Percentiles rank a stretch among this genome's conserved stretches.
These are phyloP conservation scores for Boloria selene DNA, from an alignment of 2,888 invertebrate species.

Conservation along the genomic window DNA sequence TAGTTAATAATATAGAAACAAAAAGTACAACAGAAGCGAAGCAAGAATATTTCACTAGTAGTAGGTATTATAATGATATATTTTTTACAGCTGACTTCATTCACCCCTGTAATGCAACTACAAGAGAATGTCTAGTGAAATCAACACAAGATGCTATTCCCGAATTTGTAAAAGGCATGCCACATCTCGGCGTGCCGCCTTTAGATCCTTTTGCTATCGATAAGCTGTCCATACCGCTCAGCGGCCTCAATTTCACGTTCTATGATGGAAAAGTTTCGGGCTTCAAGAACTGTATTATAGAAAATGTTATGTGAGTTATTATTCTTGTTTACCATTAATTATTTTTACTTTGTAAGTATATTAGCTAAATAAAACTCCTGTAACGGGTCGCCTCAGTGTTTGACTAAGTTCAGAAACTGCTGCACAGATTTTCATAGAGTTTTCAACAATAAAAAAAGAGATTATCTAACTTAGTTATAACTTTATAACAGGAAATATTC, in stretches of 20 bases:
- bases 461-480: no score
- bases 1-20: no score
- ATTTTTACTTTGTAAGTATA: no score
- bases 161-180: constrained; percentile 68
- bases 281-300: constrained; percentile 67
- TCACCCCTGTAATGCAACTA: constrained; percentile 65
- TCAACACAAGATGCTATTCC: constrained; percentile 69
- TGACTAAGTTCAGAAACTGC: no score
- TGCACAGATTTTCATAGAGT: no score
- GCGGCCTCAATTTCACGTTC: constrained; percentile 68
- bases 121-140: constrained; percentile 59
- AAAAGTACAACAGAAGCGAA: not conserved
- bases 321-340: not conserved
- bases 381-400: no score
- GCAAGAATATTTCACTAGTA: not conserved
- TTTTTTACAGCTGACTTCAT: constrained; percentile 66
- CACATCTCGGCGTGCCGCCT: constrained; percentile 54
- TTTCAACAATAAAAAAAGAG: no score
- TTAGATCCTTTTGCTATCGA: constrained; percentile 73
- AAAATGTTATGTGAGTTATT: constrained; percentile 66
- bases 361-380: no score
- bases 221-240: constrained; percentile 62
- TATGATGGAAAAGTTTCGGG: constrained; percentile 69
- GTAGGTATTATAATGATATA: constrained; percentile 1
- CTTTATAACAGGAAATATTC: no score